Evolutionary conservation across 2,888 invertebrate genomes (phyloP).

Genomic region (Romanomermis culicivorax): DNA sequence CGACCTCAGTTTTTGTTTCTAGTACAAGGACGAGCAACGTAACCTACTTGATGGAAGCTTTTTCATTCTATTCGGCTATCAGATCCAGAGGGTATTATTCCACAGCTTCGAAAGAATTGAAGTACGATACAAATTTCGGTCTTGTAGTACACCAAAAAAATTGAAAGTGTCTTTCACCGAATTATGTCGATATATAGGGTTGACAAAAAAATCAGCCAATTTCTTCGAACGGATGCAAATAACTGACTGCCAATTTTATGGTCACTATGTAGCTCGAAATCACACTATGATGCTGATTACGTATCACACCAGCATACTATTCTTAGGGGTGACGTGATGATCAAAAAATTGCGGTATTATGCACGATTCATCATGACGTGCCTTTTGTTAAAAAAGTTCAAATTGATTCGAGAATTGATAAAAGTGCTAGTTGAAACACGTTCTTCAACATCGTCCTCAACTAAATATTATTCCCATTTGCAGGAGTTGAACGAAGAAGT

Average conservation of each 20-base stretch:
- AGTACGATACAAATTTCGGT: too few relatives aligned
- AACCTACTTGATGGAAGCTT: constrained; percentile 82
- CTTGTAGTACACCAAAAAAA: too few relatives aligned
- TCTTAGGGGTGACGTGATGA: constrained; percentile 59
- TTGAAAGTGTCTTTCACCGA: background rate
- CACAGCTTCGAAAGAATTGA: constrained; percentile 20
- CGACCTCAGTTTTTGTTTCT: too few relatives aligned
- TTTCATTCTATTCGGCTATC: constrained; percentile 85
- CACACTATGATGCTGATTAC: too few relatives aligned
- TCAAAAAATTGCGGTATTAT: constrained; percentile 78
- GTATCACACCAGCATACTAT: too few relatives aligned
- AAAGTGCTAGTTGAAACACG: constrained; percentile 34
- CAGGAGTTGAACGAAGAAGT: constrained; percentile 76
- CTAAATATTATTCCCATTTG: constrained; percentile 10
- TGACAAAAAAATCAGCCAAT: too few relatives aligned
- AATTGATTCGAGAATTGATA: constrained; percentile 69
- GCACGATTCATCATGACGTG: constrained; percentile 89
- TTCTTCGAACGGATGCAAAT: too few relatives aligned
- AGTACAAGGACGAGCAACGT: constrained; percentile 87
- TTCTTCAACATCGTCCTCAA: background rate
- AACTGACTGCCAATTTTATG: too few relatives aligned
- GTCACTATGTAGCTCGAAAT: too few relatives aligned
- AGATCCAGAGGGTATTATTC: constrained; percentile 79
- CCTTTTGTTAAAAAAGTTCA: constrained; percentile 71
- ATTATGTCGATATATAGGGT: constrained; percentile 1